Base-by-base conservation (phyloP, 2,113 vertebrate genomes). In the Neolamprologus toae region DNA sequence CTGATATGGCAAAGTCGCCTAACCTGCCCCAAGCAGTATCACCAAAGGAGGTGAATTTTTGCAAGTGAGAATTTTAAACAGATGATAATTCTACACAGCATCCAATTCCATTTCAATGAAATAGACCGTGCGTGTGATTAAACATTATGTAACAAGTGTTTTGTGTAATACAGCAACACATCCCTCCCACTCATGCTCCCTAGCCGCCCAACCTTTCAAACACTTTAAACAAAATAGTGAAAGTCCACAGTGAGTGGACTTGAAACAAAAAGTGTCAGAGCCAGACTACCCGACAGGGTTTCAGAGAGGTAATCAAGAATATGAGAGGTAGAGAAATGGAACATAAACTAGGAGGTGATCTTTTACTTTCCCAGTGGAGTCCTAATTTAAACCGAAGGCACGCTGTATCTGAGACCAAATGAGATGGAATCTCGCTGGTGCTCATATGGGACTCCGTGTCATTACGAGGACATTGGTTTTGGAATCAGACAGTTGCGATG, bases 401-500 rank as follows among this genome's bases (percentile, higher is more conserved):
- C 78, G 40, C n/a, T 10, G 80, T 85, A 88, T 79, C 88, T 66
- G 85, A 92, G 82, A 85, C 17, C 19, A 79, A 63, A 93, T 88
- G 90, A 94, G 90, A 90, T 79, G 78, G 86, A 86, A 88, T 84
- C 79, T 90, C 1, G 8, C 78, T 9, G 54, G 37, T 14, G 45
- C 81, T 86, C 92, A 91, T 47, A 3, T 76, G 95, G 94, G 94
- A 95, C 83, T 83, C 23, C 0, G 63, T 91, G 81, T 94, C 89
- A 95, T 95, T 94, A 95, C 16, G 35, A 33, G 10, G 88, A 85
- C 86, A 81, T 81, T 78, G 90, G 63, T 89, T 94, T 92, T 88
- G 49, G 88, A 90, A 88, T 93, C 82, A 82, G 81, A 88, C 86
- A 47, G 89, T 91, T 79, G 87, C 37, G 21, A 85, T 79, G 19